phyloP scores from a whole-genome alignment of 2,113 vertebrate genomes.

The Centropus bengalensis region DNA sequence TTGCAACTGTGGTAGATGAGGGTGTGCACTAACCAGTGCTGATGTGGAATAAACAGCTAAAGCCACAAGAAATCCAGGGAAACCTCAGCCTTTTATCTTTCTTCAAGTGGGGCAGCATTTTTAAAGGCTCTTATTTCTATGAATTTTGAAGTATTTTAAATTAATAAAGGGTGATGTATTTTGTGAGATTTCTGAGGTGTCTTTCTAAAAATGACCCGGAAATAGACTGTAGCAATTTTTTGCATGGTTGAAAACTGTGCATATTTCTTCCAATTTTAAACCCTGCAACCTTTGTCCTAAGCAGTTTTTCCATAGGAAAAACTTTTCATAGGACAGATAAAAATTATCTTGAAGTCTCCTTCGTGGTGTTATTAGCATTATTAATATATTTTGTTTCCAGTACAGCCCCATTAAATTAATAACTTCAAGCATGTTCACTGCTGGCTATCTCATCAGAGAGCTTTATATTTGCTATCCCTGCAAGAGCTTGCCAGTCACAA shows the following conservation, averaged over 20 bases:
- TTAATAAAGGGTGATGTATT: neutral
- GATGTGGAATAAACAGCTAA: neutral
- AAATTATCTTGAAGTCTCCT: neutral
- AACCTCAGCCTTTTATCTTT: neutral
- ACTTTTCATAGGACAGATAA: neutral
- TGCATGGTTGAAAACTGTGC: neutral
- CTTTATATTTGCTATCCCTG: neutral
- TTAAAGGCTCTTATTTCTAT: neutral
- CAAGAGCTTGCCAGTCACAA: neutral
- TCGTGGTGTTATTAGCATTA: slow-evolving; percentile 12
- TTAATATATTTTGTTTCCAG: slow-evolving; percentile 13
- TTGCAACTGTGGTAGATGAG: neutral
- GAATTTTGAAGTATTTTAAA: neutral
- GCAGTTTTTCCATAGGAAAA: neutral
- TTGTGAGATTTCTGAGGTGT: neutral
- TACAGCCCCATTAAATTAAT: neutral
- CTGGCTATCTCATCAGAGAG: neutral
- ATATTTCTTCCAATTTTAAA: slow-evolving; percentile 15
- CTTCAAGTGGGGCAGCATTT: neutral
- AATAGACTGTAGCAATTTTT: neutral
- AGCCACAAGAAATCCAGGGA: neutral
- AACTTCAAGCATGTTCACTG: neutral
- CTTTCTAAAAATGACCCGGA: neutral
- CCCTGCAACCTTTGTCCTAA: neutral
- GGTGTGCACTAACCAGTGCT: neutral